Base-by-base conservation (phyloP, 2,113 vertebrate genomes). In the Oreochromis tanganicae region DNA sequence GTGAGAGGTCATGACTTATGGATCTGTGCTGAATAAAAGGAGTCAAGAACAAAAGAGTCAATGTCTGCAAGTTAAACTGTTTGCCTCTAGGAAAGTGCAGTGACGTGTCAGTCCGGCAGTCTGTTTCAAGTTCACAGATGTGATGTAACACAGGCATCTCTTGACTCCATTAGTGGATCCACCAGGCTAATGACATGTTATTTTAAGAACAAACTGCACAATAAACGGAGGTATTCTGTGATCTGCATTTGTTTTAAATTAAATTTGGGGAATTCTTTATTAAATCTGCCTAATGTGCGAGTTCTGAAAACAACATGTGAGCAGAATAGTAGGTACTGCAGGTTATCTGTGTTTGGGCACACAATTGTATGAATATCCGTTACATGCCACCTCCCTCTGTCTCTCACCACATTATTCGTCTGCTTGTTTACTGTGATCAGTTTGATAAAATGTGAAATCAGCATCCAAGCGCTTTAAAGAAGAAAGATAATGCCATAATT, bases 1-100 rank as follows among this genome's bases (percentile, higher is more conserved):
- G 87, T 85, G 48, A 82, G 81, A 84, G 85, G 82, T 90, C 92
- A 82, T 66, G 93, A 91, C 85, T 93, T 36, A 79, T 43, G 48
- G 82, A 85, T 89, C 55, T 73, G 43, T 24, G 80, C 86, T 87
- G 85, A 66, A 66, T 52, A 52, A 56, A 50, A 43, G 79, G 81
- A 57, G 43, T 29, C 24, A 24, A 56, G 32, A 81, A 52, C 38
- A 21, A 81, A 81, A 83, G 19, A 34, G 55, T 34, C 9, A 75
- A 41, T 54, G 56, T 17, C 16, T 48, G 29, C 5, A 3, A 54
- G 27, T 16, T 46, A 63, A 50, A 80, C 17, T 84, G 46, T 81
- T 21, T 34, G 79, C 46, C 29, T 80, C 32, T 48, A 34, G 41
- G 68, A 84, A 48, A 84, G 80, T 3, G 24, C 14, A 56, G 57